These are phyloP conservation scores for Neostethus bicornis DNA, from an alignment of 2,797 vertebrate genomes.

Conservation along the genomic window DNA sequence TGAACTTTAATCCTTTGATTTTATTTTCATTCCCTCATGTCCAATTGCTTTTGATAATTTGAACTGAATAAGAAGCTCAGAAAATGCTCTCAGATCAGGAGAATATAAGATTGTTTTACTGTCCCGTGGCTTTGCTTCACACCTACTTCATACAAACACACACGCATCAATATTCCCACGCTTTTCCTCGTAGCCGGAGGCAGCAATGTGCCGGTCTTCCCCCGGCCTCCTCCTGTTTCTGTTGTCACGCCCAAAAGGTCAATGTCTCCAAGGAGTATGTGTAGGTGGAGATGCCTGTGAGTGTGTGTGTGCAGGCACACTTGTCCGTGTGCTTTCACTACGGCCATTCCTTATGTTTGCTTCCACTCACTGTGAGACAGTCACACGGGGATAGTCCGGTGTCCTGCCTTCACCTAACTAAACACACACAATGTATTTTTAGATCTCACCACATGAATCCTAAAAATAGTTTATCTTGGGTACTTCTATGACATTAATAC, in stretches of 20 bases:
- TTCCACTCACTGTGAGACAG: constrained; percentile 58
- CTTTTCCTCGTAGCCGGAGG: constrained; percentile 40
- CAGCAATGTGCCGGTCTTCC: constrained; percentile 55
- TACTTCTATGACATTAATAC: background rate
- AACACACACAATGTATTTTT: constrained; percentile 27
- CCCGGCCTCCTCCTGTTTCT: constrained; percentile 45
- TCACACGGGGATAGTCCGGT: constrained; percentile 39
- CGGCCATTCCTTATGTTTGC: constrained; percentile 64
- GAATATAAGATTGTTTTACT: constrained; percentile 1
- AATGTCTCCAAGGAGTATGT: constrained; percentile 32
- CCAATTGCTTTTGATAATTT: constrained; percentile 1
- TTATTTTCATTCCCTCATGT: constrained; percentile 9
- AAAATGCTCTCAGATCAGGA: constrained; percentile 6
- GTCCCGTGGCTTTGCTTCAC: constrained; percentile 15
- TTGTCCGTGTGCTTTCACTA: constrained; percentile 16
- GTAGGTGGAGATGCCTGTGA: constrained; percentile 28
- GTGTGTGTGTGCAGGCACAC: too few species aligned
- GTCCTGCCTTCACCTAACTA: constrained; percentile 56
- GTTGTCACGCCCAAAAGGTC: constrained; percentile 45
- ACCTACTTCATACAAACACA: constrained; percentile 13
- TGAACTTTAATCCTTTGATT: constrained; percentile 13
- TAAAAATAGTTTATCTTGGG: constrained; percentile 34
- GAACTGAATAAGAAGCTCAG: constrained; percentile 11
- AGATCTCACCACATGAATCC: constrained; percentile 29
- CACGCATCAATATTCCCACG: constrained; percentile 29